Evolutionary conservation across 2,113 vertebrate species (phyloP), one percentile per base, ranked within the genome.

Genomic region (Austrofundulus limnaeus): DNA sequence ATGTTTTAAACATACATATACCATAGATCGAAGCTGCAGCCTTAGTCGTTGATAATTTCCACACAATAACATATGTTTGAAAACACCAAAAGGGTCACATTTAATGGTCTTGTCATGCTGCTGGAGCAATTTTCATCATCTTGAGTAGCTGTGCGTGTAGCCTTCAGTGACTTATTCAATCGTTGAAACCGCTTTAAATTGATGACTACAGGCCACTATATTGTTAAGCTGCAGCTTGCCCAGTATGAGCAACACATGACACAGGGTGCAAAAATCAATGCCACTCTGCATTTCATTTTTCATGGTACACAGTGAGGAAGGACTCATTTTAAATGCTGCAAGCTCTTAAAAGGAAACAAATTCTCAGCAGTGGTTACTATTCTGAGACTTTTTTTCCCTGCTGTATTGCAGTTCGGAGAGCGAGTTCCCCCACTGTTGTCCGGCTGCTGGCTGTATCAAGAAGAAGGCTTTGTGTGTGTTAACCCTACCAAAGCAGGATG

Each of bases 201-300:
- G 88, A 89, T 84, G 77, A 85, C 81, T 73, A 81, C 83, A 70
- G 85, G 84, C 74, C 66, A 41, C 73, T 54, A 81, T 76, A 64
- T 82, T 82, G 84, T 84, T 81, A 86, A 90, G 78, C 75, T 67
- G 85, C 75, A 70, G 80, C 70, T 84, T 41, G 65, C 78, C 70
- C 81, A 39, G 72, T 83, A 77, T 77, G 83, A 89, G 71, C 77
- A 83, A 72, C 85, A 79, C 77, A 78, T 70, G 78, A 58, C 82
- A 63, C 78, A 78, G 74, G 76, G 82, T 31, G 78, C 45, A 77
- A 60, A 86, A 88, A 89, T 91, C 90, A 84, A 90, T 91, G 71
- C 39, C 41, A 21, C 77, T 60, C 64, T 79, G 79, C 75, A 83
- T 83, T 78, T 76, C 47, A 70, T 74, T 84, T 87, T 80, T 71